Percentiles rank a stretch among this genome's conserved stretches.
Evolutionary conservation across 2,797 vertebrate genomes (phyloP).

Genomic region (Enteromius radiatus): DNA sequence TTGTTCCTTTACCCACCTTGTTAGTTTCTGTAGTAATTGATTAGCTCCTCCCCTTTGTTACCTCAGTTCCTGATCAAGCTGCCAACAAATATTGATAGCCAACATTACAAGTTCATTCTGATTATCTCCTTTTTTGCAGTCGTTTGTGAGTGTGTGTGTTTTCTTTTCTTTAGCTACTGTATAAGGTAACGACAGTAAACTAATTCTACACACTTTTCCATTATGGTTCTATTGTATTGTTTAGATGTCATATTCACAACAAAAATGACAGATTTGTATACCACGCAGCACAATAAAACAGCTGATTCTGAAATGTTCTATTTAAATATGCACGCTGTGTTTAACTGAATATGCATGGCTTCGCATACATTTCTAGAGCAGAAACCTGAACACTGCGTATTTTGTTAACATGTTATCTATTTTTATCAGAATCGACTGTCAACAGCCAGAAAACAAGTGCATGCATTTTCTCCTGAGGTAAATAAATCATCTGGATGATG

Average conservation of each 20-base stretch:
- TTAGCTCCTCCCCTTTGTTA: too few relatives aligned
- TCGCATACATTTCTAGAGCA: background rate
- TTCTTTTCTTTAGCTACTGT: background rate
- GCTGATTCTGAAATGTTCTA: too few relatives aligned
- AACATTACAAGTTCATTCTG: too few relatives aligned
- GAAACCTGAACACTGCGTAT: background rate
- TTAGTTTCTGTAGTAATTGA: too few relatives aligned
- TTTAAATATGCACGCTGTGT: background rate
- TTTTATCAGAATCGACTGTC: background rate
- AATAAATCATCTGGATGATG: background rate
- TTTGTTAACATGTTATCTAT: background rate
- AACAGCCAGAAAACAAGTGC: background rate
- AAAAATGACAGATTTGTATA: background rate
- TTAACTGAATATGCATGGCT: background rate
- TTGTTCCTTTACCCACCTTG: too few relatives aligned
- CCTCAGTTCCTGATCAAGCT: too few relatives aligned
- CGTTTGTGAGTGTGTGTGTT: too few relatives aligned
- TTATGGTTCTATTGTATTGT: background rate
- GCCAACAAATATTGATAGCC: too few relatives aligned
- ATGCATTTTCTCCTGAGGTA: too few relatives aligned
- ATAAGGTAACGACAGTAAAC: background rate
- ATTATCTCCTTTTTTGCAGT: too few relatives aligned
- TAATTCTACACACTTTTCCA: background rate
- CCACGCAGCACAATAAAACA: background rate
- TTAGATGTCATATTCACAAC: background rate